Evolutionary conservation across 2,888 invertebrate species (phyloP).

Genomic region (Lepidochrysops patricia): DNA sequence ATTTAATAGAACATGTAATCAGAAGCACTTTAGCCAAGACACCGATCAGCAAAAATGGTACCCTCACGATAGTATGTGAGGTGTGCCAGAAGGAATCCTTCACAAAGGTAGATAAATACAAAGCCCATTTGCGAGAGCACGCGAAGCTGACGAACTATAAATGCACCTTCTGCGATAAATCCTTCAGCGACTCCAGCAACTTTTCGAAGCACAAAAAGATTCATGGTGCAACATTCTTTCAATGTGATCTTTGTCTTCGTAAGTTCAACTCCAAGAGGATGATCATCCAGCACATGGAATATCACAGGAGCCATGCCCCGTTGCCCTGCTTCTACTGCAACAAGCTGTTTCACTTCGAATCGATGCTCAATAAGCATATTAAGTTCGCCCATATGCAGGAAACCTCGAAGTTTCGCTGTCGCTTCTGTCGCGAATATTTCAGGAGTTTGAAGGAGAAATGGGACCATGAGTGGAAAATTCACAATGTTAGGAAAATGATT

Average conservation of each 20-base stretch:
- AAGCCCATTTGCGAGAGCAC: constrained; percentile 62
- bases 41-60: constrained; percentile 44
- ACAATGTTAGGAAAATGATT: constrained; percentile 56
- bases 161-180: constrained; percentile 63
- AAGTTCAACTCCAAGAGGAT: constrained; percentile 68
- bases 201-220: constrained; percentile 70
- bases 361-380: constrained; percentile 59
- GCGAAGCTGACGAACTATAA: constrained; percentile 64
- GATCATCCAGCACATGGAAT: constrained; percentile 60
- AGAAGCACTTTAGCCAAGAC: constrained; percentile 52
- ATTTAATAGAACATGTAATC: constrained; percentile 65
- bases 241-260: constrained; percentile 61
- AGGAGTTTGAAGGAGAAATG: constrained; percentile 56
- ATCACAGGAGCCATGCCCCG: constrained; percentile 50
- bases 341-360: constrained; percentile 55
- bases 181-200: constrained; percentile 67
- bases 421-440: constrained; percentile 46
- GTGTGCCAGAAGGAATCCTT: constrained; percentile 50
- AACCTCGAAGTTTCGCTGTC: constrained; percentile 40
- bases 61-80: constrained; percentile 52
- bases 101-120: constrained; percentile 55
- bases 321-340: constrained; percentile 46
- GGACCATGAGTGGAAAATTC: constrained; percentile 65
- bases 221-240: constrained; percentile 51
- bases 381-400: constrained; percentile 45